Evolutionary conservation across 2,888 invertebrate genomes (phyloP).

Genomic region (Coronaproctus castanopsis): DNA sequence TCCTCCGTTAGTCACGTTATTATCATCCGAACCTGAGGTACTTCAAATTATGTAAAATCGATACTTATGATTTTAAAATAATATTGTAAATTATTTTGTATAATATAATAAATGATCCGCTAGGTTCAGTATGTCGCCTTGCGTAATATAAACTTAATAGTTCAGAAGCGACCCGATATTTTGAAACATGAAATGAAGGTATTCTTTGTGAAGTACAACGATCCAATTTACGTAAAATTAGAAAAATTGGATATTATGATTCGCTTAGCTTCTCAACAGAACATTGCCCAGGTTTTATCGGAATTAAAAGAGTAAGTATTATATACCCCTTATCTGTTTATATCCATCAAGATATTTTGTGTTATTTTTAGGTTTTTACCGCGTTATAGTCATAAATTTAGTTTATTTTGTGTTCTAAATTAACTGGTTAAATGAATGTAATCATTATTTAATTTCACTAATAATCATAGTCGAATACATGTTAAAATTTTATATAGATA

Average conservation of each 20-base stretch:
- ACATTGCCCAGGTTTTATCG: slow-evolving; percentile 93
- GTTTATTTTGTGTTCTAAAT: slow-evolving; percentile 3
- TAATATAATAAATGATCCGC: too few species aligned
- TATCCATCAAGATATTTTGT: too few species aligned
- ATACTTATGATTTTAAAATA: background rate
- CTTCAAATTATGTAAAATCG: slow-evolving; percentile 15
- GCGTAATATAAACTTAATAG: slow-evolving; percentile 94
- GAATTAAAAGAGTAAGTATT: slow-evolving; percentile 69
- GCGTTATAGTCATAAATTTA: background rate
- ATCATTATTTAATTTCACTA: slow-evolving; percentile 4
- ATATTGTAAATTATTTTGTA: slow-evolving; percentile 1
- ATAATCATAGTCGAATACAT: too few species aligned
- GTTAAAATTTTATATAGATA: too few species aligned
- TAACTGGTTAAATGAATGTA: slow-evolving; percentile 15
- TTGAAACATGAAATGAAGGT: slow-evolving; percentile 98
- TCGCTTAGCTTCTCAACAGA: slow-evolving; percentile 86
- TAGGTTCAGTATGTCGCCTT: slow-evolving; percentile 92
- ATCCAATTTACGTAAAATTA: slow-evolving; percentile 97
- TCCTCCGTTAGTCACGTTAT: slow-evolving; percentile 91
- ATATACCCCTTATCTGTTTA: too few species aligned
- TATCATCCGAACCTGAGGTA: slow-evolving; percentile 87
- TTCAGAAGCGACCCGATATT: slow-evolving; percentile 96
- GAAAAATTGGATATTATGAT: slow-evolving; percentile 99
- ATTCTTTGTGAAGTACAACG: slow-evolving; percentile 99
- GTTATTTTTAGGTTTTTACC: too few species aligned